Base-by-base conservation (phyloP, 2,797 vertebrate genomes). In the Coilia nasus region DNA sequence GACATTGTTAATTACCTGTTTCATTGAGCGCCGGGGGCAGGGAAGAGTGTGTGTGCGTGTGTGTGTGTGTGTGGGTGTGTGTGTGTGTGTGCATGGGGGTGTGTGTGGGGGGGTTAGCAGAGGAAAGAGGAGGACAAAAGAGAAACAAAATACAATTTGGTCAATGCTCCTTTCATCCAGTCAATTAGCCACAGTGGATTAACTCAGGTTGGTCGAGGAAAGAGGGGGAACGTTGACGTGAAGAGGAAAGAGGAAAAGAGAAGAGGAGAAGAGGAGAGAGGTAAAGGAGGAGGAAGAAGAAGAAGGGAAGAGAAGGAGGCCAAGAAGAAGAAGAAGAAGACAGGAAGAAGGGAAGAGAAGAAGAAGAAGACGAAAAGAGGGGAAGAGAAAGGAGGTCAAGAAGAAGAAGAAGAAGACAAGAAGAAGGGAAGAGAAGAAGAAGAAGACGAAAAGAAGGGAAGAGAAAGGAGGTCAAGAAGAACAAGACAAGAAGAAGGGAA, bases 1-100 rank as follows among this genome's bases (percentile, higher is more conserved):
- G 94, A 95, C 93, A 94, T 92, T 92, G 91, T 91, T 94, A 92
- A 93, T 95, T 95, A 95, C 92, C 93, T 93, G 92, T 90, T 89
- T 89, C 85, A 88, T 85, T 93, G 93, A 64, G 46, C 54, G 81
- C 35, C 80, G 41, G 21, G 12, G 75, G 59, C 57, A 35, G 31
- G 15, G 31, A 14, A 1, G 50, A 10, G 50, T 54, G 50, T 47
- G 46, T 47, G 46, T 47, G 46, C 10, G 46, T 47, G 46, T 47
- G 46, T 47, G 46, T 47, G 46, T 47, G 46, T 47, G 50, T 3
- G 50, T 54, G 14, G 50, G 50, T 54, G 50, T 54, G 50, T 3
- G 50, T 47, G 50, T 54, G 50, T 3, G 50, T 3, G 50, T 3
- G 50, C 14, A 14, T 9, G 7, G 7, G 50, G 7, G 50, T 3